Base-by-base conservation (phyloP, 2,113 vertebrate genomes). In the Turnix velox region DNA sequence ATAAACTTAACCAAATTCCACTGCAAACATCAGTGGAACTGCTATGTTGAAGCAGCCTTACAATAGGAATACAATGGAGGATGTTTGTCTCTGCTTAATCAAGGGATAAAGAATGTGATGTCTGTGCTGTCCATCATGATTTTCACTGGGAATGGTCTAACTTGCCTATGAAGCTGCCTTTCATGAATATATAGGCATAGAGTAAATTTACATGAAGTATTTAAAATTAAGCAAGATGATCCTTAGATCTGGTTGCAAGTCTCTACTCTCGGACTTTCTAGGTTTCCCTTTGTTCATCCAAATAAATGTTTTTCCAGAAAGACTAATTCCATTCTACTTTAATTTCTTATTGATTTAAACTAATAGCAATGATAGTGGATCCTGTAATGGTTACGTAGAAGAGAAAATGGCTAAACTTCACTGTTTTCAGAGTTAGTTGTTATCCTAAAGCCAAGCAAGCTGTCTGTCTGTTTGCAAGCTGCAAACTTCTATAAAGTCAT, bases 321-420 rank as follows among this genome's bases (percentile, higher is more conserved):
- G 10, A 17, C 42, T 88, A 77, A 73, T 92, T 78, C 67, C 68
- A 51, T 92, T 95, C 87, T 42, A 68, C 63, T 92, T 87, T 57
- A 88, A 55, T 69, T 90, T 88, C 52, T 40, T 84, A 14, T 75
- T 81, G 51, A 83, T 96, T 96, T 95, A 94, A 90, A 94, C 48
- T 61, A 90, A 57, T 22, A 37, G 13, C 48, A 69, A 16, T 51
- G n/a, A 17, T 86, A 75, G 54, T 55, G 62, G 39, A 57, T 80
- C 75, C 46, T 82, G 42, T 69, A 78, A 65, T n/a, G 79, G 27
- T 77, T 51, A 42, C 40, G 40, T 54, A n/a, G 42, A 59, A 80
- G 87, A 90, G 14, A 87, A 91, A 83, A 80, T 48, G 24, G 55
- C n/a, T 72, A 16, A 82, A 83, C 28, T 90, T 83, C 48, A 9